Conservation (phyloP, 2,113 vertebrate species). For the Poecile atricapillus region DNA sequence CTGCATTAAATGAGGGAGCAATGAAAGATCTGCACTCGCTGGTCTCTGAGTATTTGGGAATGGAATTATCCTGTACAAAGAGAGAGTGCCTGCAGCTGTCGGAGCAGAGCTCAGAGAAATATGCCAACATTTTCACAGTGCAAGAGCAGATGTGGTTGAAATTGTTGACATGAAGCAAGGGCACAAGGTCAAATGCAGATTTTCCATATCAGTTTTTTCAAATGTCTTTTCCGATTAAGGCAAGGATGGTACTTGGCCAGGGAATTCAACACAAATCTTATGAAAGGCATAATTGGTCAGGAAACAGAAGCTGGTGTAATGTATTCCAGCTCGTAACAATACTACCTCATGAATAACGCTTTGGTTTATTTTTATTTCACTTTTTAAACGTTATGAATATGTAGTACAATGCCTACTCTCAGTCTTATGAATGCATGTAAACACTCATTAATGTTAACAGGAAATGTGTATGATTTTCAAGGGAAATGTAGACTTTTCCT, state of each 20-base stretch:
- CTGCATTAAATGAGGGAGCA: background rate
- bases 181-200: conserved; percentile 65
- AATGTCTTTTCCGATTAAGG: conserved; percentile 37
- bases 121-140: conserved; percentile 68
- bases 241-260: background rate
- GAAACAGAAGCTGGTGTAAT: conserved; percentile 61
- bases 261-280: background rate
- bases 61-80: conserved; percentile 36
- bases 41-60: background rate
- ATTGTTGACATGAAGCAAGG: conserved; percentile 53
- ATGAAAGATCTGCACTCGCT: background rate
- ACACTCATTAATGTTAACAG: conserved; percentile 50
- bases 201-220: conserved; percentile 67
- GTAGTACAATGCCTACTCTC: conserved; percentile 45
- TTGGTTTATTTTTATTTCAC: background rate
- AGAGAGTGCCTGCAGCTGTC: conserved; percentile 66
- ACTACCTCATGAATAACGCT: background rate
- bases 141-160: conserved; percentile 70
- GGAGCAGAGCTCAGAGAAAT: conserved; percentile 23
- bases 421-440: conserved; percentile 34
- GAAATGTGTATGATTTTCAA: conserved; percentile 5
- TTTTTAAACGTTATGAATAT: conserved; percentile 5
- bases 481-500: background rate
- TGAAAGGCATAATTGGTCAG: conserved; percentile 19
- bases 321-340: conserved; percentile 23